A percentile compares a stretch with the other conserved stretches of the same genome.
These are phyloP conservation scores for Leptopterna dolabrata DNA, from an alignment of 2,888 invertebrate genomes.

Conservation along the genomic window DNA sequence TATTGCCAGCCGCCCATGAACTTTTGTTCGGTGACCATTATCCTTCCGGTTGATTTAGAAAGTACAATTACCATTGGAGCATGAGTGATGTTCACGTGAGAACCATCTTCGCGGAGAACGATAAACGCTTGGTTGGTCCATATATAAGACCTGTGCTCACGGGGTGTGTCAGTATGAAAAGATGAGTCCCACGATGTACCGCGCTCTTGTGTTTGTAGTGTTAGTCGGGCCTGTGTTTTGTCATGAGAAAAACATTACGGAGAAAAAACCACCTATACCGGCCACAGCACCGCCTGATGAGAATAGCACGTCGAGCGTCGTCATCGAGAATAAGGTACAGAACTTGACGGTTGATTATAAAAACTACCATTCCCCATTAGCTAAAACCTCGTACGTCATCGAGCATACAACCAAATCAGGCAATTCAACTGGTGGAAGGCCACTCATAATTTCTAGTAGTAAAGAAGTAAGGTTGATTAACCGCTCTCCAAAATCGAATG, in stretches of 20 bases:
- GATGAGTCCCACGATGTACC: slow-evolving; percentile 40
- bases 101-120: slow-evolving; percentile 2
- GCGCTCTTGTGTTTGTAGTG: not conserved
- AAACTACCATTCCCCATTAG: not conserved
- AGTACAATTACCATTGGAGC: slow-evolving; percentile 17
- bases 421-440: not conserved
- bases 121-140: slow-evolving; percentile 50
- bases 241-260: not conserved
- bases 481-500: not conserved
- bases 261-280: not conserved
- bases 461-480: slow-evolving; percentile 30
- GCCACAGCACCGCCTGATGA: not conserved
- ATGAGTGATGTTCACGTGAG: not conserved
- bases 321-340: slow-evolving; percentile 39
- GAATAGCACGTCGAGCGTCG: slow-evolving; percentile 24
- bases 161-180: slow-evolving; percentile 39
- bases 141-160: slow-evolving; percentile 51
- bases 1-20: not conserved
- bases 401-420: not conserved
- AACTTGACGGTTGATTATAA: slow-evolving; percentile 20
- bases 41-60: slow-evolving; percentile 53
- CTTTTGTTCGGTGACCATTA: not conserved
- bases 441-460: slow-evolving; percentile 23
- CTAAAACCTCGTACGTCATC: not conserved
- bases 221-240: slow-evolving; percentile 28